Evolutionary conservation across 1,140 invertebrate species (phyloP).

Genomic region (Ceratosolen solmsi): DNA sequence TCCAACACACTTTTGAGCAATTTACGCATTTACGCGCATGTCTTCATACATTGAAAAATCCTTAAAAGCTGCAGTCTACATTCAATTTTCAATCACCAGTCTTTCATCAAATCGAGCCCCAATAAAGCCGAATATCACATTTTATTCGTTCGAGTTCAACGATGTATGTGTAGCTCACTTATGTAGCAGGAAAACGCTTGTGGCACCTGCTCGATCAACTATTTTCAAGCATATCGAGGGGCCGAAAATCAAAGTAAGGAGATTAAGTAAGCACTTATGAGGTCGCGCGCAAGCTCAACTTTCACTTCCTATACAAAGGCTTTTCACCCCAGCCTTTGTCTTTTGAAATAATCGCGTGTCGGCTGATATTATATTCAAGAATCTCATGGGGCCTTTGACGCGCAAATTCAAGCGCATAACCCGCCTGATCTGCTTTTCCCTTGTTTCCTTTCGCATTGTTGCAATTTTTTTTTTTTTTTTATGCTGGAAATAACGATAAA

Average conservation of each 20-base stretch:
- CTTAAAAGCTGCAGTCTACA: too few relatives aligned
- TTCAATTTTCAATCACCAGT: too few relatives aligned
- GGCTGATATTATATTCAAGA: slow-evolving; percentile 17
- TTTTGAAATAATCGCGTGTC: slow-evolving; percentile 3
- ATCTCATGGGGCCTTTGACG: not conserved
- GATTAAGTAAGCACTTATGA: not conserved
- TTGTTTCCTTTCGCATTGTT: not conserved
- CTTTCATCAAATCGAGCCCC: too few relatives aligned
- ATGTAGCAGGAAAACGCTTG: too few relatives aligned
- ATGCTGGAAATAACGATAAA: not conserved
- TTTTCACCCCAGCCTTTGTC: not conserved
- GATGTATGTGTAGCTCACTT: not conserved
- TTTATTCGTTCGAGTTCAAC: too few relatives aligned
- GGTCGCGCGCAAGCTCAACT: not conserved
- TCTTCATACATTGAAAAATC: too few relatives aligned
- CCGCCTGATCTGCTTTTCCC: not conserved
- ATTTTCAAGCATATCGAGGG: slow-evolving; percentile 28
- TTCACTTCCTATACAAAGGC: not conserved
- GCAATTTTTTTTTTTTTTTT: not conserved
- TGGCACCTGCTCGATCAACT: slow-evolving; percentile 12
- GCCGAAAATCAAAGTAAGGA: not conserved
- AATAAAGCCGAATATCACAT: too few relatives aligned
- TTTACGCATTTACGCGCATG: too few relatives aligned
- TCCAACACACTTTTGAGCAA: too few relatives aligned
- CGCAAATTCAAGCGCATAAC: too few relatives aligned